These are phyloP conservation scores for Andrena trimmerana DNA, from an alignment of 2,888 invertebrate genomes.

Conservation along the genomic window DNA sequence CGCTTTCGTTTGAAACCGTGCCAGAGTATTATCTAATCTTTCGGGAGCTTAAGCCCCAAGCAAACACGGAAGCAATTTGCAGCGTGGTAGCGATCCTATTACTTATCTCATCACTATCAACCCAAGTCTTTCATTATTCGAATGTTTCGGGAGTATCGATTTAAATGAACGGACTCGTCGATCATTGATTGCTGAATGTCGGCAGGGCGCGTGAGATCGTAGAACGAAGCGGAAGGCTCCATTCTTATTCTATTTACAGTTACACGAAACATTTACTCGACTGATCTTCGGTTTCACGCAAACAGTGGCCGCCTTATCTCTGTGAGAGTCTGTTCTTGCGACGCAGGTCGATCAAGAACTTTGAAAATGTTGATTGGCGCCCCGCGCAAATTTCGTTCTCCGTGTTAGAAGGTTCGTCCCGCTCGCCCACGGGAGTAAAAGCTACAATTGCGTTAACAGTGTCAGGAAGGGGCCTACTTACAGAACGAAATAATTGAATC, in stretches of 20 bases:
- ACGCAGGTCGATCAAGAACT: neutral
- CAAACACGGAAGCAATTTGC: slow-evolving; percentile 47
- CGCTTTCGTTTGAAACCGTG: neutral
- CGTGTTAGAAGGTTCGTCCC: neutral
- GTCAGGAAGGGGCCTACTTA: slow-evolving; percentile 22
- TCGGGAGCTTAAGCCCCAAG: slow-evolving; percentile 17
- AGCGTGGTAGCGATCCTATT: neutral
- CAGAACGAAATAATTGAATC: neutral
- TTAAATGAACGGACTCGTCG: neutral
- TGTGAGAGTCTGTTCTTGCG: neutral
- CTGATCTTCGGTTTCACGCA: slow-evolving; percentile 28
- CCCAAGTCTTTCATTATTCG: neutral
- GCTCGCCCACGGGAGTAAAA: too few relatives aligned
- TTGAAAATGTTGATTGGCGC: neutral
- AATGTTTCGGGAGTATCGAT: neutral
- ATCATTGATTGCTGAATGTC: neutral
- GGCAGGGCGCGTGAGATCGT: too few relatives aligned
- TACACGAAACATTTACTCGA: neutral
- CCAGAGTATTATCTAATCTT: slow-evolving; percentile 50
- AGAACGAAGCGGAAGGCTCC: neutral
- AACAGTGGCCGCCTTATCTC: slow-evolving; percentile 15
- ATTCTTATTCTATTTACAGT: neutral
- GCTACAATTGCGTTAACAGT: too few relatives aligned
- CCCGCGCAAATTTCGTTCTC: neutral
- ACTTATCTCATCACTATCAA: slow-evolving; percentile 35